Base-by-base conservation (phyloP, 1,140 invertebrate species). In the Acyrthosiphon pisum region DNA sequence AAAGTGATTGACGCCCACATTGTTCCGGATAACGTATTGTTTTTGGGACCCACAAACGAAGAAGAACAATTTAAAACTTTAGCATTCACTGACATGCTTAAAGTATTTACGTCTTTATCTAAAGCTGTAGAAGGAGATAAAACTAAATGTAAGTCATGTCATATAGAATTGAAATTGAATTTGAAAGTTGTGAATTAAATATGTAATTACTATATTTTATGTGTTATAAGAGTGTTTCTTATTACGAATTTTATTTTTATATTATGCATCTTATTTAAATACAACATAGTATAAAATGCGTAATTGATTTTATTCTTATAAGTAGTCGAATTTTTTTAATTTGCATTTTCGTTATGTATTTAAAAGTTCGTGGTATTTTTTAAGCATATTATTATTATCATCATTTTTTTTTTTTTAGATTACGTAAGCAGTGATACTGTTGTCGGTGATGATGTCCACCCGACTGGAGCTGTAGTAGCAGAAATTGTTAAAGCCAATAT, bases 401-500 rank as follows among this genome's bases (percentile, higher is more conserved):
- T 76, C 14, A 35, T 86, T 84, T 94, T 89, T 94, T 95, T 96
- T 22, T 22, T 6, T 53, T 93, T 95, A 98, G 98, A 97, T 95
- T 98, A 97, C 95, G 97, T 98, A 3, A 98, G 98, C 94, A 98
- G 98, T 48, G 97, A 98, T 95, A 99, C 98, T 0, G 95, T 97
- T 14, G 95, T 97, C n/a, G 97, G 97, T 22, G 97, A 98, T 94
- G 95, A 96, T 2, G 97, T 96, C 93, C 98, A 98, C 94, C 96
- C 96, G 1, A 96, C 96, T 50, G 98, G 98, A 26, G 97, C 98
- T 11, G 98, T 99, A 9, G 94, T 98, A 37, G 97, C 98, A 7
- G 97, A 98, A 95, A 98, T 99, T 93, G 96, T 98, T 2, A 97
- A 97, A 95, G 97, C 97, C n/a, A 99, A 99, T 95, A 99, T 99